These are phyloP conservation scores for Tridacna gigas DNA, from an alignment of 2,888 invertebrate genomes.

Conservation along the genomic window DNA sequence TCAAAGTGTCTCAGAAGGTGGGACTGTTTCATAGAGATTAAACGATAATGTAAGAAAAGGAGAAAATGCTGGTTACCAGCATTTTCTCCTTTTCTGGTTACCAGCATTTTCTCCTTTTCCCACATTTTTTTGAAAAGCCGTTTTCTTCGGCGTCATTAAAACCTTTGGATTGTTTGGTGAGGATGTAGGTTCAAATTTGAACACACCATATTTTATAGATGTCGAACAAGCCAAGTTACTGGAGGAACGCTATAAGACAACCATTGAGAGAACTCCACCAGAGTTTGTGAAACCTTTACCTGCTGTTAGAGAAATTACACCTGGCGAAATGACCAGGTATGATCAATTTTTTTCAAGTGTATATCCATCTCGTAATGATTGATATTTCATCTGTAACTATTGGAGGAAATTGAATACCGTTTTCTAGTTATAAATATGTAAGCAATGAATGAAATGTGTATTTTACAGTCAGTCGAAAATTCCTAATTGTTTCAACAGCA, in stretches of 20 bases:
- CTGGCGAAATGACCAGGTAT: conserved; percentile 93
- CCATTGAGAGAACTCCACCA: conserved; percentile 88
- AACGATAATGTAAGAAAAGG: background rate
- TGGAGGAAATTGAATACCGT: no score
- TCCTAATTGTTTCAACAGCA: no score
- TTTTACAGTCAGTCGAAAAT: no score
- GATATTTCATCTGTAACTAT: no score
- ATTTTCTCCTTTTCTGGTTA: background rate
- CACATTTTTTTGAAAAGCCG: background rate
- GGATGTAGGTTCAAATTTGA: no score
- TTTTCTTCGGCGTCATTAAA: no score
- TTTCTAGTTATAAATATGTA: no score
- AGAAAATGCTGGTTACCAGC: background rate
- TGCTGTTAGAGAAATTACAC: conserved; percentile 91
- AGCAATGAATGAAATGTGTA: no score
- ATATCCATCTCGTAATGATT: no score
- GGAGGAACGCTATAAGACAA: conserved; percentile 76
- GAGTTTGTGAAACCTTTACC: conserved; percentile 90
- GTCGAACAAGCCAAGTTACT: conserved; percentile 75
- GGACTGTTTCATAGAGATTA: no score
- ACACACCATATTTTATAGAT: conserved; percentile 53
- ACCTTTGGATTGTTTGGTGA: no score
- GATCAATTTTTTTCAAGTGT: background rate
- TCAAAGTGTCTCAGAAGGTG: no score
- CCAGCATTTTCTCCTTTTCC: background rate